Evolutionary conservation across 2,888 invertebrate genomes (phyloP).

Genomic region (Nomada ruficornis): DNA sequence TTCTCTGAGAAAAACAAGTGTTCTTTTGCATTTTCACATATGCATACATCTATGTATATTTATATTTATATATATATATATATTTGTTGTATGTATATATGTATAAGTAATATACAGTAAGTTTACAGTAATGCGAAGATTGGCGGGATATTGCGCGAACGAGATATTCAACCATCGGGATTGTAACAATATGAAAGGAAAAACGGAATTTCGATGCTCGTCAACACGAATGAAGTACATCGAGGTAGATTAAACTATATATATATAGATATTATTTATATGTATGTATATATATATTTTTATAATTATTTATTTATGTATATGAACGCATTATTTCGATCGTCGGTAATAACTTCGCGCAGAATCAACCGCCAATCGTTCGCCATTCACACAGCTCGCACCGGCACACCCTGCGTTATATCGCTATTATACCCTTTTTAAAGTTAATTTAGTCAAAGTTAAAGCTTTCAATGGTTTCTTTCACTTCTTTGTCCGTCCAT

Average conservation of each 20-base stretch:
- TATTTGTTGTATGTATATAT: conserved; percentile 55
- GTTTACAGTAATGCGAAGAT: conserved; percentile 76
- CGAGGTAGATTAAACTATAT: conserved; percentile 53
- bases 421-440: conserved; percentile 74
- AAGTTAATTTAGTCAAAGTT: conserved; percentile 79
- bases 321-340: conserved; percentile 16
- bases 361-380: conserved; percentile 53
- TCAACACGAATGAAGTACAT: conserved; percentile 41
- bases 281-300: conserved; percentile 11
- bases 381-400: conserved; percentile 54
- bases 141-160: conserved; percentile 65
- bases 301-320: conserved; percentile 2
- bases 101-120: conserved; percentile 81
- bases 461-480: conserved; percentile 80
- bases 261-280: neutral
- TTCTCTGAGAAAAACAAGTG: conserved; percentile 68
- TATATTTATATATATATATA: conserved; percentile 35
- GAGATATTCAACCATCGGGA: conserved; percentile 44
- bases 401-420: conserved; percentile 59
- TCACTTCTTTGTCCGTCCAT: conserved; percentile 35
- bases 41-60: conserved; percentile 56
- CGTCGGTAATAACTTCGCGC: conserved; percentile 35
- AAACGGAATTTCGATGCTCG: conserved; percentile 47
- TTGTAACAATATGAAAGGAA: conserved; percentile 40
- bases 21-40: conserved; percentile 50